Conservation (phyloP, 2,888 invertebrate genomes). For the Imbricaverruca yamaguchii region DNA sequence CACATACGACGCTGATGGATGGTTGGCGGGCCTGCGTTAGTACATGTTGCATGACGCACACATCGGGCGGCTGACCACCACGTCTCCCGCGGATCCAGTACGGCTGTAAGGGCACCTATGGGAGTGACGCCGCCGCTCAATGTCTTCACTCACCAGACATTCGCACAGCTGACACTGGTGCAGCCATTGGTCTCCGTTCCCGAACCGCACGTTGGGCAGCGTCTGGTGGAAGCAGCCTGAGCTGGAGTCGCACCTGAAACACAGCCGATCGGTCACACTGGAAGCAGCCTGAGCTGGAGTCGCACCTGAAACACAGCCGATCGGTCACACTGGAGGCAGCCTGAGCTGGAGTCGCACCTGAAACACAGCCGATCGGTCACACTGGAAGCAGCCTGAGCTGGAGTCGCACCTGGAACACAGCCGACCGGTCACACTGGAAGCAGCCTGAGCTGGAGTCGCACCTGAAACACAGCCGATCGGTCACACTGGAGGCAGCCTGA, state of each 20-base stretch:
- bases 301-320: slow-evolving; percentile 25
- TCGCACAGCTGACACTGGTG: slow-evolving; percentile 89
- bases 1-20: too few species aligned
- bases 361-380: too few species aligned
- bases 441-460: slow-evolving; percentile 50
- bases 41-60: too few species aligned
- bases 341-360: slow-evolving; percentile 41
- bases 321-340: slow-evolving; percentile 57
- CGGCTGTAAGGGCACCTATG: too few species aligned
- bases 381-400: slow-evolving; percentile 61
- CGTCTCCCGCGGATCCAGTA: too few species aligned
- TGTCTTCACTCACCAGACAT: slow-evolving; percentile 60
- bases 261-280: too few species aligned
- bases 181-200: slow-evolving; percentile 78
- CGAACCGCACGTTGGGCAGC: slow-evolving; percentile 62
- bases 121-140: not conserved
- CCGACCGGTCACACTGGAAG: slow-evolving; percentile 48
- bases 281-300: slow-evolving; percentile 53
- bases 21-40: too few species aligned
- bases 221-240: slow-evolving; percentile 72
- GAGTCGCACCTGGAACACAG: slow-evolving; percentile 27
- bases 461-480: slow-evolving; percentile 15
- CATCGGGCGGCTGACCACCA: too few species aligned
- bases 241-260: slow-evolving; percentile 29
- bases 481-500: slow-evolving; percentile 62